A percentile compares a stretch with the other conserved stretches of the same genome.
Evolutionary conservation across 2,113 vertebrate species (phyloP).

Genomic region (Salvelinus namaycush): DNA sequence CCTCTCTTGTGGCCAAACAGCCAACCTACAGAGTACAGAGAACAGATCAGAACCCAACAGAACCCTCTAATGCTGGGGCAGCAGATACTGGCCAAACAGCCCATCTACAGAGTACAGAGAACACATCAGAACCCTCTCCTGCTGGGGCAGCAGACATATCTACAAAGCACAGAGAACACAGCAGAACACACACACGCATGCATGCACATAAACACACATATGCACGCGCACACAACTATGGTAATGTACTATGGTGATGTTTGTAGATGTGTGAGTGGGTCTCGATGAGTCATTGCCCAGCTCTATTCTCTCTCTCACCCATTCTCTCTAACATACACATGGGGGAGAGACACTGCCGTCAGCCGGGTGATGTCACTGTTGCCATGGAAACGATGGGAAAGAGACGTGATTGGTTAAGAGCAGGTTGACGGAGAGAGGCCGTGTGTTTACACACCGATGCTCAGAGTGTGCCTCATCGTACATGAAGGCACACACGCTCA

Average conservation of each 20-base stretch:
- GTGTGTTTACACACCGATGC: conserved; percentile 49
- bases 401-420: conserved; percentile 46
- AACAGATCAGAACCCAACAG: conserved; percentile 49
- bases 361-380: conserved; percentile 72
- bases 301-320: background rate
- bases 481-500: conserved; percentile 2
- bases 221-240: background rate
- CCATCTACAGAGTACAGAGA: conserved; percentile 77
- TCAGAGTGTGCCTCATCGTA: background rate
- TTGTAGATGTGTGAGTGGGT: conserved; percentile 25
- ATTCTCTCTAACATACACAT: conserved; percentile 26
- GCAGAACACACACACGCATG: conserved; percentile 1
- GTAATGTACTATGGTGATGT: background rate
- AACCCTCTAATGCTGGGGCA: conserved; percentile 72
- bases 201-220: conserved; percentile 4
- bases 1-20: conserved; percentile 87
- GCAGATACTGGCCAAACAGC: conserved; percentile 89
- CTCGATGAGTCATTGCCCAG: conserved; percentile 63
- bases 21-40: conserved; percentile 77
- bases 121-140: conserved; percentile 72
- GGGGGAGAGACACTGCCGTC: conserved; percentile 58
- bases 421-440: conserved; percentile 44
- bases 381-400: conserved; percentile 51
- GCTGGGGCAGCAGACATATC: conserved; percentile 83
- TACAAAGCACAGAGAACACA: conserved; percentile 50